Base-by-base conservation (phyloP, 2,888 invertebrate genomes). In the Nephrotoma appendiculata region DNA sequence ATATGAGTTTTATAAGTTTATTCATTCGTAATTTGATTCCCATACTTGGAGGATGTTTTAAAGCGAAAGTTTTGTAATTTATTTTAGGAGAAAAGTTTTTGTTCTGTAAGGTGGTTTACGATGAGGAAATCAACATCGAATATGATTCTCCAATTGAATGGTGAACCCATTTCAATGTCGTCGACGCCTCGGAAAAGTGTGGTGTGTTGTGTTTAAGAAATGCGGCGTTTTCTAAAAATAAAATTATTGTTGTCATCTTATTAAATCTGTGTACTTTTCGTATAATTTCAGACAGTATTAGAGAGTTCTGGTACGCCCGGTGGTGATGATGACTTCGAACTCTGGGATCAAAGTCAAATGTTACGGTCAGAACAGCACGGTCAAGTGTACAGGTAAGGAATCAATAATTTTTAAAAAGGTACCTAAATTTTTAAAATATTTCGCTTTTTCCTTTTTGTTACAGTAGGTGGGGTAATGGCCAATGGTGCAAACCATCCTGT, bases 401-500 rank as follows among this genome's bases (percentile, higher is more conserved):
- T 7, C 15, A 6, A 19, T 19, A 19, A 19, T 19, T 19, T 19
- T 19, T 31, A 3, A 31, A 31, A 31, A 31, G 31, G 31, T 86
- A 48, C 6, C 86, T 6, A 11, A 41, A 71, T 41, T 84, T 86
- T 48, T 45, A 52, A 57, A 85, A 43, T 19, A 9, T 85, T 19
- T 44, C 5, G 2, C n/a, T 44, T n/a, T 19, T n/a, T n/a, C n/a
- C 19, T 43, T 86, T 19, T 19, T 41, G 15, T 87, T 86, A 86
- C 89, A 89, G 86, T 87, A 93, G 94, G 89, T 94, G 93, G 93
- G 92, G 93, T 87, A 90, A 91, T 87, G 92, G 93, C 88, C 94
- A 94, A 89, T 96, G 96, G 95, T 96, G 95, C 91, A 93, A 95
- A 88, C 96, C 96, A 6, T 96, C 97, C 7, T 97, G 96, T 91